Conservation (phyloP, 2,888 invertebrate species). For the Sympetrum striolatum region DNA sequence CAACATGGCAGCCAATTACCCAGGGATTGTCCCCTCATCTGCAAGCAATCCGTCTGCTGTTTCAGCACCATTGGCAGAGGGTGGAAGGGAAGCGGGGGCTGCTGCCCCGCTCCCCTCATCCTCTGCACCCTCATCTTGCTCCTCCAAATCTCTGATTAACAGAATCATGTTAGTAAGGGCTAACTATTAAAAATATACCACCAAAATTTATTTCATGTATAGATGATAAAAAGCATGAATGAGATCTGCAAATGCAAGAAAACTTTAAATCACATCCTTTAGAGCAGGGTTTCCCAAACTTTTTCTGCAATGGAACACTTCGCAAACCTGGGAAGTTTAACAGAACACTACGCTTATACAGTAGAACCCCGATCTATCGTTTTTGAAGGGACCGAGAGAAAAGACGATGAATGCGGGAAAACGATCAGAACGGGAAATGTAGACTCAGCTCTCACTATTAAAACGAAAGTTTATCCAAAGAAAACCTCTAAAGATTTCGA, state of each 20-base stretch:
- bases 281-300: too few relatives aligned
- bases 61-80: slow-evolving; percentile 38
- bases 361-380: too few relatives aligned
- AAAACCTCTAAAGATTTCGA: too few relatives aligned
- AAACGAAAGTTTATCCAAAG: too few relatives aligned
- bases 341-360: too few relatives aligned
- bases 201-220: neutral
- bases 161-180: neutral
- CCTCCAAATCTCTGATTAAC: slow-evolving; percentile 38
- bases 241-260: neutral
- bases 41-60: neutral
- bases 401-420: too few relatives aligned
- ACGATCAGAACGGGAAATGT: too few relatives aligned
- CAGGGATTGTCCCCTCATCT: slow-evolving; percentile 23
- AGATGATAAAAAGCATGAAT: neutral
- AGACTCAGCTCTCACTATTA: too few relatives aligned
- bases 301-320: too few relatives aligned
- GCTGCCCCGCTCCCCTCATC: slow-evolving; percentile 29
- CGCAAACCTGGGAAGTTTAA: too few relatives aligned
- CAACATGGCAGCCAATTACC: slow-evolving; percentile 27
- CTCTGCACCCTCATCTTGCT: slow-evolving; percentile 33
- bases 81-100: slow-evolving; percentile 26
- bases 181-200: neutral
- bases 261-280: neutral
- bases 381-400: too few relatives aligned